Conservation (phyloP, 2,888 invertebrate species). For the Tetragnatha montana region DNA sequence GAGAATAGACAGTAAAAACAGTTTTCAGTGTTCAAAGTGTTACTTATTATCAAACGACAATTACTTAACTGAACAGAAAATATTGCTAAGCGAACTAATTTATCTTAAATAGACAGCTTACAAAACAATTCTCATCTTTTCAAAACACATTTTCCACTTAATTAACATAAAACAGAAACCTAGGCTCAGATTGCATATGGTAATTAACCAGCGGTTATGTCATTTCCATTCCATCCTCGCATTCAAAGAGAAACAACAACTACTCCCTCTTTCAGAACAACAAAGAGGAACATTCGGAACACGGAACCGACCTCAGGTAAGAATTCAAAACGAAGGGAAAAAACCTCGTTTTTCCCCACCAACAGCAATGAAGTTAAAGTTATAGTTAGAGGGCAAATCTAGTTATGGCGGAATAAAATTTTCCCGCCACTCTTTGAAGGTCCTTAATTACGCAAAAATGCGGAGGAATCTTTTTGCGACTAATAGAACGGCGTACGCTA, state of each 20-base stretch:
- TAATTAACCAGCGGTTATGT: background rate
- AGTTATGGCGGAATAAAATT: conserved; percentile 28
- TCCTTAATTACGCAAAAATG: conserved; percentile 15
- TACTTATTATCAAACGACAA: no score
- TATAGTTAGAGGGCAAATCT: conserved; percentile 20
- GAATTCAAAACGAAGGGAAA: background rate
- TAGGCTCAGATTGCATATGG: background rate
- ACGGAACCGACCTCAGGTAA: background rate
- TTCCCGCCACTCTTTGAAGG: background rate
- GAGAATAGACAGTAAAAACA: no score
- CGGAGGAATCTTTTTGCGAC: conserved; percentile 3
- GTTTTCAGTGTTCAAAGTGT: no score
- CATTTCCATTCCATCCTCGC: background rate
- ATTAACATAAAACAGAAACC: no score
- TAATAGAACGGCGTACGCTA: background rate
- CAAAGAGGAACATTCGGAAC: no score
- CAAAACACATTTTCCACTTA: no score
- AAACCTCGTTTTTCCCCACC: background rate
- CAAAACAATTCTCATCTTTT: no score
- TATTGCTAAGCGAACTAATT: no score
- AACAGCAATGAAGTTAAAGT: conserved; percentile 2
- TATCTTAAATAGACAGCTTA: no score
- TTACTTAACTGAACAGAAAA: no score
- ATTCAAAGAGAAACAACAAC: no score
- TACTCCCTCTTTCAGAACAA: no score